A percentile compares a stretch with the other conserved stretches of the same genome.
phyloP scores from a whole-genome alignment of 92 coral and sea anemone genomes.

The Siderastrea siderea region DNA sequence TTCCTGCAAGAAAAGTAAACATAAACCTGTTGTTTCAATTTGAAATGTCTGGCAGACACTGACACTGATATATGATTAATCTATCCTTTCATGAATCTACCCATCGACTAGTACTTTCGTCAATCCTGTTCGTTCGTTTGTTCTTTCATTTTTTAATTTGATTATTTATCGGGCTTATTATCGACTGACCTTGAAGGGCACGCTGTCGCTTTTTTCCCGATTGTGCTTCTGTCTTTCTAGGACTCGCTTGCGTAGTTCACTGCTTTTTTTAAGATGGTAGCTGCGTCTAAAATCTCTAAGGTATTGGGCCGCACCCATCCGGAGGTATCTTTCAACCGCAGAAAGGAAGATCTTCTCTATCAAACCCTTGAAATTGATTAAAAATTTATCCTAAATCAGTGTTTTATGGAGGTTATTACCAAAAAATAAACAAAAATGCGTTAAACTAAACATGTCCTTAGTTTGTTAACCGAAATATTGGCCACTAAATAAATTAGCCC shows the following conservation, averaged over 20 bases:
- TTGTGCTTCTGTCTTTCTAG: conserved; percentile 19
- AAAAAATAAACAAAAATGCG: no score
- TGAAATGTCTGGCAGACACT: neutral
- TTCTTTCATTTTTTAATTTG: neutral
- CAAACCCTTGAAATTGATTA: neutral
- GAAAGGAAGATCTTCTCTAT: neutral
- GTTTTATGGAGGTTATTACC: no score
- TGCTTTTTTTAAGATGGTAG: conserved; percentile 14
- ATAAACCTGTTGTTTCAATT: neutral
- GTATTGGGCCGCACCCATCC: conserved; percentile 49
- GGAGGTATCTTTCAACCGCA: conserved; percentile 8
- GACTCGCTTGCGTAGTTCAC: conserved; percentile 34
- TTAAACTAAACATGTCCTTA: no score
- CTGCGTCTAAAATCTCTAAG: conserved; percentile 35
- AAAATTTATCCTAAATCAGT: no score
- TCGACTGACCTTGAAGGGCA: conserved; percentile 33
- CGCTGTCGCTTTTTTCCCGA: conserved; percentile 17
- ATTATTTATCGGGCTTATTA: neutral
- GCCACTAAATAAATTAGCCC: no score
- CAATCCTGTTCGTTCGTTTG: neutral
- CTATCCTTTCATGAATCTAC: neutral
- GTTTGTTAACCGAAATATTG: no score
- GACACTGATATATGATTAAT: neutral
- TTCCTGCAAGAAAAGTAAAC: conserved; percentile 1
- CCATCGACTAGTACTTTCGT: neutral